Evolutionary conservation across 2,113 vertebrate genomes (phyloP), one percentile per base, ranked within the genome.

Genomic region (Nestor notabilis): DNA sequence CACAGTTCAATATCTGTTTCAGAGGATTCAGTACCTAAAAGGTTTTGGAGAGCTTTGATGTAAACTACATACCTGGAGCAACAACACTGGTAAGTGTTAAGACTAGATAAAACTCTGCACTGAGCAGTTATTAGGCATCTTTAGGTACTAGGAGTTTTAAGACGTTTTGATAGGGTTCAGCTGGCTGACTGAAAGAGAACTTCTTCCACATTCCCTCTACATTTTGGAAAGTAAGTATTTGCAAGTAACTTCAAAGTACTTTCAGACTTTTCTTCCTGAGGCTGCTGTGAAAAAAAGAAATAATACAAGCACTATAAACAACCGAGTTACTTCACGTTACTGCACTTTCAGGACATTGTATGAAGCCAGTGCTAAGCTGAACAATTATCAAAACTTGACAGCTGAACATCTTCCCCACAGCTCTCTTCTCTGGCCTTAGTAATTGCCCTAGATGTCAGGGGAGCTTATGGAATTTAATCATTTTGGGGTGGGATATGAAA

Each of bases 1-100:
- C 17, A 29, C 4, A 15, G n/a, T 0, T 1, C 44, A 43, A 23
- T 4, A 79, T 3, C 2, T 21, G 7, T 29, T 52, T 80, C 43
- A 80, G 25, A 20, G 18, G 19, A 58, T 75, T 80, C 68, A 33
- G 13, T 28, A 75, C 20, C 28, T 13, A 80, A n/a, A 74, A 63
- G 15, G 15, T 56, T 83, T 69, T 69, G 43, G 8, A 31, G 14
- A 70, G n/a, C 21, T 58, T 28, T 52, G n/a, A 65, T 56, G 43
- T 43, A 84, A 75, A 80, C 56, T 44, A 56, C 21, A 31, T 43
- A 84, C 49, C 15, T 64, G 61, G 79, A 91, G 35, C 14, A 74
- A 87, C 19, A 64, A 29, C 11, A 65, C 17, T 18, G 21, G 23
- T 23, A 83, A 49, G 29, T 50, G 28, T 50, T 37, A 53, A 53